phyloP scores from a whole-genome alignment of 2,113 vertebrate genomes.

The Climacteris rufus region DNA sequence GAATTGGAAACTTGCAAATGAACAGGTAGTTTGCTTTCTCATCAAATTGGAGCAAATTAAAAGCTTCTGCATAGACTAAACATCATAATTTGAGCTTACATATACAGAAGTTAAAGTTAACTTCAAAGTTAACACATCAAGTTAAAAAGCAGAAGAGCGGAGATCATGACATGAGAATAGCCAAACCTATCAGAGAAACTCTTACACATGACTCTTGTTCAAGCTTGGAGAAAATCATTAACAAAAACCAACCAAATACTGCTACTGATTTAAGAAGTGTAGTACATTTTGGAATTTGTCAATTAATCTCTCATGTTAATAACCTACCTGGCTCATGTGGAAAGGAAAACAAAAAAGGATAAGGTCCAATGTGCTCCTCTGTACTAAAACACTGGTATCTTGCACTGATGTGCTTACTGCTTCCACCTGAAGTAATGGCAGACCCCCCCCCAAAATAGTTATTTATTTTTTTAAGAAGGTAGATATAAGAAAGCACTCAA shows the following conservation, averaged over 20 bases:
- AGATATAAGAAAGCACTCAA: neutral
- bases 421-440: slow-evolving; percentile 84
- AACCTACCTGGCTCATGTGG: slow-evolving; percentile 95
- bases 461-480: neutral
- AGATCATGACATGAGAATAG: neutral
- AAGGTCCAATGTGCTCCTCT: slow-evolving; percentile 95
- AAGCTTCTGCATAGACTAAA: neutral
- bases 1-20: neutral
- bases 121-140: neutral
- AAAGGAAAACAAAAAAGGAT: slow-evolving; percentile 99
- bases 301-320: neutral
- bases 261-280: neutral
- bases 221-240: neutral
- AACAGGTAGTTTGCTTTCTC: neutral
- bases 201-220: neutral
- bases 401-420: slow-evolving; percentile 97
- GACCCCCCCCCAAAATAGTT: neutral
- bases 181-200: neutral
- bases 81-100: neutral
- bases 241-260: neutral
- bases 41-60: neutral
- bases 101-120: neutral
- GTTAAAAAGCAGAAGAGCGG: neutral
- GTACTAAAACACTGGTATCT: slow-evolving; percentile 96
- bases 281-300: neutral